Percentiles rank a stretch among this genome's conserved stretches.
phyloP scores from a whole-genome alignment of 2,113 vertebrate genomes.

The Osmerus eperlanus region DNA sequence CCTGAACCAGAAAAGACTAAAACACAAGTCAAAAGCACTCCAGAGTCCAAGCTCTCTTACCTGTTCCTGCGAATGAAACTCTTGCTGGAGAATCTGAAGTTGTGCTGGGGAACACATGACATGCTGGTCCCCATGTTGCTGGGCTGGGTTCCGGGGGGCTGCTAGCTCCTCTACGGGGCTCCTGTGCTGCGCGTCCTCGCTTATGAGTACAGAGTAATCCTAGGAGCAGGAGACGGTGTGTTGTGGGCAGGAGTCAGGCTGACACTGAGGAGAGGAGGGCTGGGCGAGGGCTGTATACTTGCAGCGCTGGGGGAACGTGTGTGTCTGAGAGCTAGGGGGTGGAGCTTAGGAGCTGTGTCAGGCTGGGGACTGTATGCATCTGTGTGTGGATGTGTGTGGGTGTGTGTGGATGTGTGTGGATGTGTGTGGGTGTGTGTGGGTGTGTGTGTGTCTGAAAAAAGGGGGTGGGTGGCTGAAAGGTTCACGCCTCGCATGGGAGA shows the following conservation, averaged over 20 bases:
- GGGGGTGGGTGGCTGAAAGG: slow-evolving; percentile 21
- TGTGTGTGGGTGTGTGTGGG: slow-evolving; percentile 20
- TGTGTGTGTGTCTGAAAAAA: background rate
- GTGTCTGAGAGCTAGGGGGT: too few relatives aligned
- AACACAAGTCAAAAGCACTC: background rate
- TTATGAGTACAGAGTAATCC: slow-evolving; percentile 56
- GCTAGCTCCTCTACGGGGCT: slow-evolving; percentile 17
- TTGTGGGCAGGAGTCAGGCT: slow-evolving; percentile 47
- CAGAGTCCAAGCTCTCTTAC: slow-evolving; percentile 43
- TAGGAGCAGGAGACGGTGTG: slow-evolving; percentile 35
- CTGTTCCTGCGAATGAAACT: slow-evolving; percentile 79
- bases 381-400: slow-evolving; percentile 41
- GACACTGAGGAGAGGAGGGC: slow-evolving; percentile 57
- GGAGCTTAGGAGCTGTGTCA: too few relatives aligned
- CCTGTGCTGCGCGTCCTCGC: slow-evolving; percentile 36
- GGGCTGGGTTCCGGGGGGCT: background rate
- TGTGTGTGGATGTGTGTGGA: slow-evolving; percentile 41
- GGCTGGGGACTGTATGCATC: too few relatives aligned
- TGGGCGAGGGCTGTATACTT: slow-evolving; percentile 43
- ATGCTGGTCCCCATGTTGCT: slow-evolving; percentile 75
- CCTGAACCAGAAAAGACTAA: slow-evolving; percentile 11
- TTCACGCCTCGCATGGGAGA: slow-evolving; percentile 61
- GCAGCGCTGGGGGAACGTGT: slow-evolving; percentile 1
- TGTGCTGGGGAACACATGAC: slow-evolving; percentile 77
- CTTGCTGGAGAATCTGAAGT: slow-evolving; percentile 76